These are phyloP conservation scores for Philereme transversata DNA, from an alignment of 2,888 invertebrate species.

Conservation along the genomic window DNA sequence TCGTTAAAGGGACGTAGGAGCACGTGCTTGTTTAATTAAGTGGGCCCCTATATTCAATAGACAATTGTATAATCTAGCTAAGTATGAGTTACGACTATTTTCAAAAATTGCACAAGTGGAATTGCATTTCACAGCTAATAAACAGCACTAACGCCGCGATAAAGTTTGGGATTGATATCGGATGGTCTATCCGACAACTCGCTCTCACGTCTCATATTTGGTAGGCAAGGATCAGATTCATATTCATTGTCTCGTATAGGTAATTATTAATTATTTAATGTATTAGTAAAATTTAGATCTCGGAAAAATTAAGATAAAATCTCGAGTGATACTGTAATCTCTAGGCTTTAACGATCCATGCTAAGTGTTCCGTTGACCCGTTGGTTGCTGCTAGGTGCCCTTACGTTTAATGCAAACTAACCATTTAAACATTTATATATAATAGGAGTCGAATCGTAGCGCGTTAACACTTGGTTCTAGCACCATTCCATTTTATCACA, in stretches of 20 bases:
- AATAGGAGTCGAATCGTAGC: slow-evolving; percentile 84
- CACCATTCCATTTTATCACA: slow-evolving; percentile 85
- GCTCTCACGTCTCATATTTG: slow-evolving; percentile 64
- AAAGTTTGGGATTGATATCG: slow-evolving; percentile 62
- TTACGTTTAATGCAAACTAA: slow-evolving; percentile 81
- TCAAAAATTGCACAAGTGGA: slow-evolving; percentile 83
- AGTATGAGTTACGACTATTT: slow-evolving; percentile 80
- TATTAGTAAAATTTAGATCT: slow-evolving; percentile 78
- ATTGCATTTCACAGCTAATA: slow-evolving; percentile 81
- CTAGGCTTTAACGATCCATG: slow-evolving; percentile 64
- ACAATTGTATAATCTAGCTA: slow-evolving; percentile 81
- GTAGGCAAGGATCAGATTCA: slow-evolving; percentile 73
- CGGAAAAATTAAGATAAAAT: slow-evolving; percentile 73
- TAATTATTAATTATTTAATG: slow-evolving; percentile 65
- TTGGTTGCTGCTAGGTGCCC: slow-evolving; percentile 71
- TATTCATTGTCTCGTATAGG: slow-evolving; percentile 69
- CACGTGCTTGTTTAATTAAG: slow-evolving; percentile 67
- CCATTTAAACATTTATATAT: slow-evolving; percentile 77
- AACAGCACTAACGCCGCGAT: slow-evolving; percentile 72
- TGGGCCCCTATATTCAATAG: slow-evolving; percentile 82
- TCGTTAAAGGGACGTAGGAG: slow-evolving; percentile 67
- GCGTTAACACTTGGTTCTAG: slow-evolving; percentile 84
- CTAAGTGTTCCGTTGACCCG: slow-evolving; percentile 64
- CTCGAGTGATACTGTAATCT: slow-evolving; percentile 84
- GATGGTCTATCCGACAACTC: slow-evolving; percentile 60